Evolutionary conservation across 2,888 invertebrate genomes (phyloP).

Genomic region (Acanthopleura granulata): DNA sequence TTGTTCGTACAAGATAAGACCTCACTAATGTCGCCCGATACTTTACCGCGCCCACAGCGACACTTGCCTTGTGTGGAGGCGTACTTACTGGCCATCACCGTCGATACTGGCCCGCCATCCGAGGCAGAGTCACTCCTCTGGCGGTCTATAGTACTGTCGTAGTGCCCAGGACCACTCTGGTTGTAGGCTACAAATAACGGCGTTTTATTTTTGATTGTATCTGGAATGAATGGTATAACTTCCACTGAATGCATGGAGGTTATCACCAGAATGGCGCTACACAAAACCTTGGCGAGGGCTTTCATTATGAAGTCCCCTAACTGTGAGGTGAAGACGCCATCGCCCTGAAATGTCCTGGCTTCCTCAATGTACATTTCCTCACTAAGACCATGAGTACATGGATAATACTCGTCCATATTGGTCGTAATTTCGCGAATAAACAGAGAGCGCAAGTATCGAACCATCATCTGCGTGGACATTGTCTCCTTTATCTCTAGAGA

Average conservation of each 20-base stretch:
- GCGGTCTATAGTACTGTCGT: neutral
- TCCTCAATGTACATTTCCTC: slow-evolving; percentile 10
- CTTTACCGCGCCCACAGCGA: neutral
- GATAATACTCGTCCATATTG: slow-evolving; percentile 6
- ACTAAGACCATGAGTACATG: neutral
- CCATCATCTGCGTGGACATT: neutral
- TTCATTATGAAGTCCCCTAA: slow-evolving; percentile 11
- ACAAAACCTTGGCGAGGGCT: slow-evolving; percentile 5
- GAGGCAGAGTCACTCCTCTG: neutral
- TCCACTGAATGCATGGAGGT: neutral
- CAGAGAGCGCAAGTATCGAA: neutral
- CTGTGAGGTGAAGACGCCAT: slow-evolving; percentile 11
- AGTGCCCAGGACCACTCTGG: neutral
- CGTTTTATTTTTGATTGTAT: neutral
- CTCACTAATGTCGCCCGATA: neutral
- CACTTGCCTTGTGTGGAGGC: slow-evolving; percentile 9
- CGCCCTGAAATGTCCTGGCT: neutral
- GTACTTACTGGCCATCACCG: neutral
- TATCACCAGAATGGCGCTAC: slow-evolving; percentile 2
- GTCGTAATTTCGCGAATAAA: neutral
- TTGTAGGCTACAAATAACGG: slow-evolving; percentile 5
- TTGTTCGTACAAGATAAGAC: neutral
- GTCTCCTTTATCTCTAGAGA: neutral
- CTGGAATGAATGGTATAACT: slow-evolving; percentile 9
- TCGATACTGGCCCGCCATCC: neutral